Evolutionary conservation across 2,113 vertebrate genomes (phyloP), one percentile per base, ranked within the genome.

Genomic region (Emydura subglobosa): DNA sequence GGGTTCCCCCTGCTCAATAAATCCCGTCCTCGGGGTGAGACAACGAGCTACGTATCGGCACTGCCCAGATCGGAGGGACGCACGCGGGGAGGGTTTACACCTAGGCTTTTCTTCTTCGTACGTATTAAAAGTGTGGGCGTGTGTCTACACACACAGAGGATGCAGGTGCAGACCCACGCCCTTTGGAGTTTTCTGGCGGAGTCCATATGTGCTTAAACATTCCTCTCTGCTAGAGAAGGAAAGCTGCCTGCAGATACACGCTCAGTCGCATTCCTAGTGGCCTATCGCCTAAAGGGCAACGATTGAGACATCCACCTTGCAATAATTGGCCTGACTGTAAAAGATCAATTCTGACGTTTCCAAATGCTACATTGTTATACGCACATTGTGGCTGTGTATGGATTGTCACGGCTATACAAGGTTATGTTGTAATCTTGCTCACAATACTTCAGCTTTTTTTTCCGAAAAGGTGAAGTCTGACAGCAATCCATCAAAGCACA

Each of bases 41-140:
- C 95, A 97, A 96, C 94, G 90, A 1, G 94, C 98, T 98, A 97
- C 98, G 98, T 97, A 97, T 98, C 98, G 97, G 94, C 91, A 42
- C 39, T 61, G 86, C 81, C 7, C 2, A 85, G 84, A 90, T 91
- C 89, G 1, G 8, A 93, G 93, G 42, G 85, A 1, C 0, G 16
- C 44, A 19, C 12, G 31, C 1, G 0, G 79, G 31, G 50, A 34
- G 91, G 65, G 10, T 57, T 97, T 84, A 89, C 65, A 44, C 24
- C 6, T 14, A 22, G 55, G 34, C 57, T 85, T 3, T 91, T 92
- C 86, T 89, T 3, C 2, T 27, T 55, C 22, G 1, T 1, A 2
- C 1, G 2, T 27, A 3, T n/a, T n/a, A 42, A 34, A 79, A 84
- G 14, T 7, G 17, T 22, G 51, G 50, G 51, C 51, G 12, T 47